phyloP scores from a whole-genome alignment of 92 coral and sea anemone genomes.

The Virgularia gustaviana region DNA sequence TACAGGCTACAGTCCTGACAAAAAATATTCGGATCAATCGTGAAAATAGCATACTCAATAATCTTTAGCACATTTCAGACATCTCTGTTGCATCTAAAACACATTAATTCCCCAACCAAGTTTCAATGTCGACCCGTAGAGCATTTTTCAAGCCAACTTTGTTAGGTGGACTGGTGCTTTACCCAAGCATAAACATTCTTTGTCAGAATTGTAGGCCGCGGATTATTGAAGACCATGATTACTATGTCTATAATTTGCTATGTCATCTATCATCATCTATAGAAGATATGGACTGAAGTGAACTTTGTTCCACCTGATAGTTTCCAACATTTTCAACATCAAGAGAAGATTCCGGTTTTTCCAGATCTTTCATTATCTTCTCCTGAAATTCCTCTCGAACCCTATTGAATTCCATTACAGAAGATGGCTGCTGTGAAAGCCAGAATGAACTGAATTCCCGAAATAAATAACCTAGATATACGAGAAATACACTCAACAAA shows the following conservation, averaged over 20 bases:
- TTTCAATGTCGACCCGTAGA: too few relatives aligned
- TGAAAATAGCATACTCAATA: too few relatives aligned
- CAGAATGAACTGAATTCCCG: constrained; percentile 90
- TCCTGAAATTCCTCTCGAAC: constrained; percentile 78
- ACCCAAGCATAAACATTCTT: too few relatives aligned
- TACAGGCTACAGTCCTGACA: too few relatives aligned
- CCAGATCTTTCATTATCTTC: constrained; percentile 52
- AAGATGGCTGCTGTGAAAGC: constrained; percentile 81
- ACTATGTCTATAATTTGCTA: not conserved
- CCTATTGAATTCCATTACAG: constrained; percentile 83
- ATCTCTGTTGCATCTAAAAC: too few relatives aligned
- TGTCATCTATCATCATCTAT: constrained; percentile 12
- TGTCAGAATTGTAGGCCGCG: too few relatives aligned
- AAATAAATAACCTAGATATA: constrained; percentile 67
- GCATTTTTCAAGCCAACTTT: too few relatives aligned
- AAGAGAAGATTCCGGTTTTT: constrained; percentile 41
- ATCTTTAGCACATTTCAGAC: too few relatives aligned
- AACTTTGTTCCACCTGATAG: not conserved
- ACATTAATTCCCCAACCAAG: too few relatives aligned
- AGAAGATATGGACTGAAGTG: constrained; percentile 15
- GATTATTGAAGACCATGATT: too few relatives aligned
- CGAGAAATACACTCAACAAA: not conserved
- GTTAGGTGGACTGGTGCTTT: too few relatives aligned
- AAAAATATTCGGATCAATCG: too few relatives aligned
- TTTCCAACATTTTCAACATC: not conserved